These are phyloP conservation scores for Venturia canescens DNA, from an alignment of 1,140 invertebrate genomes.

Conservation along the genomic window DNA sequence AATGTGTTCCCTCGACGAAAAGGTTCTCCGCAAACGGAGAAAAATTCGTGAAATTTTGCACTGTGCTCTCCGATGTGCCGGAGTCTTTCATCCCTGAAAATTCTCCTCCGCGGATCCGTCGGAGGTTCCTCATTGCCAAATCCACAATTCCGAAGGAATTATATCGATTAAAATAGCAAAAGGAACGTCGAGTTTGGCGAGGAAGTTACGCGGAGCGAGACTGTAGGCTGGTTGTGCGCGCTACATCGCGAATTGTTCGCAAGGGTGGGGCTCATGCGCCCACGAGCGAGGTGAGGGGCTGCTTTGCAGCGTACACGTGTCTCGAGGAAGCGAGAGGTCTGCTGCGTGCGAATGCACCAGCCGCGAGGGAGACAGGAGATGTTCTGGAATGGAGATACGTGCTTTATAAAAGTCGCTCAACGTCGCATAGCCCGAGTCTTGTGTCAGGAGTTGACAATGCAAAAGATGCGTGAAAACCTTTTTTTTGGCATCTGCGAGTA, in stretches of 20 bases:
- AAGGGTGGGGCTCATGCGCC: constrained; percentile 28
- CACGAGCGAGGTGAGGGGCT: neutral
- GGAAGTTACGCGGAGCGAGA: neutral
- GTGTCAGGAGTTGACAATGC: too few species aligned
- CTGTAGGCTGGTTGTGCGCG: neutral
- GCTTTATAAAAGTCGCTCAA: neutral
- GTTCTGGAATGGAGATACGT: neutral
- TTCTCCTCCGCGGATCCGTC: too few species aligned
- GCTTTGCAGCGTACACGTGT: constrained; percentile 39
- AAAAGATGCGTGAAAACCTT: too few species aligned
- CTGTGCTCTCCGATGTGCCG: too few species aligned
- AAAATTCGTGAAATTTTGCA: too few species aligned
- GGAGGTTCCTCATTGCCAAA: too few species aligned
- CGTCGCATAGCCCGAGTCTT: too few species aligned
- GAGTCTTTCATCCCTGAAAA: too few species aligned
- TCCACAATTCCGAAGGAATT: neutral
- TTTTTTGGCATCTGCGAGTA: too few species aligned
- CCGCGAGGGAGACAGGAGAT: constrained; percentile 9
- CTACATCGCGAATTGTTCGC: neutral
- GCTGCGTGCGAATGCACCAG: constrained; percentile 12
- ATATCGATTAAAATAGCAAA: neutral
- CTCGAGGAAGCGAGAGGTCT: constrained; percentile 30
- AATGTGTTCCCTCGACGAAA: too few species aligned
- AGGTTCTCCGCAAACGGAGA: too few species aligned
- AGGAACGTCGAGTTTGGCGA: neutral